phyloP scores from a whole-genome alignment of 2,113 vertebrate species.

The Scomber japonicus region DNA sequence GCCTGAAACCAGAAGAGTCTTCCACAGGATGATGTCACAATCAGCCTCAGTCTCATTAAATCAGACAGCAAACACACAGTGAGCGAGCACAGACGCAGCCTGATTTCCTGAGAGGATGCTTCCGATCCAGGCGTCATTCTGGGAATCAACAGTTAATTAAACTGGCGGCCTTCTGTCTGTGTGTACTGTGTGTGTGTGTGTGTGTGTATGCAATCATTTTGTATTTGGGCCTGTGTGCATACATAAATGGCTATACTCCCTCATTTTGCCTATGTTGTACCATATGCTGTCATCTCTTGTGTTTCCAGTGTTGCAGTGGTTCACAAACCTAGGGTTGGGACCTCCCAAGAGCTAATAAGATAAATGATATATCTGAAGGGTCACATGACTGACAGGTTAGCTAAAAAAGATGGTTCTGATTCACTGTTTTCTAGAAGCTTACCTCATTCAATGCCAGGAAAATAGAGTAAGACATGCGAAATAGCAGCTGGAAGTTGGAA shows the following conservation, averaged over 20 bases:
- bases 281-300: constrained; percentile 15
- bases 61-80: constrained; percentile 13
- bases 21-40: background rate
- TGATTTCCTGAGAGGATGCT: constrained; percentile 12
- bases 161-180: constrained; percentile 51
- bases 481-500: no score
- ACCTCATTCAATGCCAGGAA: no score
- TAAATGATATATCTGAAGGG: background rate
- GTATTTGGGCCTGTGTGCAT: constrained; percentile 39
- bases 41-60: constrained; percentile 15
- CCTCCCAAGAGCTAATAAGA: background rate
- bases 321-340: background rate
- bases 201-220: background rate
- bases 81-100: constrained; percentile 4
- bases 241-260: background rate
- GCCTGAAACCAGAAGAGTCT: no score
- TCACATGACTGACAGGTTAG: no score
- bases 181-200: constrained; percentile 20
- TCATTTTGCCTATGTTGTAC: background rate
- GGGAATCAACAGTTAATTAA: constrained; percentile 47
- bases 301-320: background rate
- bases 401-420: no score
- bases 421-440: no score
- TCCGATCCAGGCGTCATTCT: constrained; percentile 16
- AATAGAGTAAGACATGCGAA: no score